These are phyloP conservation scores for Oscheius onirici DNA, from an alignment of 2,888 invertebrate genomes.

Conservation along the genomic window DNA sequence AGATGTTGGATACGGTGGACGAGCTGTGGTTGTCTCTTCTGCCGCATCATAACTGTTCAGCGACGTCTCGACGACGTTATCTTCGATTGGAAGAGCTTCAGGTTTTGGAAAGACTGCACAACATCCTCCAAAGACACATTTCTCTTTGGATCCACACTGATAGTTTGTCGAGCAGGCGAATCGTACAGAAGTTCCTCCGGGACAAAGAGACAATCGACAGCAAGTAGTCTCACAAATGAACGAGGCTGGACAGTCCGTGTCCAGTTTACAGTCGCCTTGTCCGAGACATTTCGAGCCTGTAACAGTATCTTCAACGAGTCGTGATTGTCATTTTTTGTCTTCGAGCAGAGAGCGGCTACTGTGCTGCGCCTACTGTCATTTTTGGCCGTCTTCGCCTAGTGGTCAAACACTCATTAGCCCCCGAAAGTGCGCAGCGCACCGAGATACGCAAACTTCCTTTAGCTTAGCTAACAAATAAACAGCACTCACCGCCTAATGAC, in stretches of 20 bases:
- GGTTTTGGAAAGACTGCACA: constrained; percentile 36
- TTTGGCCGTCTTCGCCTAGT: constrained; percentile 37
- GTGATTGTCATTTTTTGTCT: constrained; percentile 20
- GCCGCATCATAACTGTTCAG: not conserved
- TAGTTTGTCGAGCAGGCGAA: constrained; percentile 50
- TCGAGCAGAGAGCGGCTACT: constrained; percentile 8
- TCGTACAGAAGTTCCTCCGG: constrained; percentile 37
- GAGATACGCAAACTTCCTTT: constrained; percentile 33
- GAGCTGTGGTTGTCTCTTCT: not conserved
- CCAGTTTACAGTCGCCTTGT: constrained; percentile 47
- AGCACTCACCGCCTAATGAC: constrained; percentile 34
- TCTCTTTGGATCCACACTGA: constrained; percentile 50
- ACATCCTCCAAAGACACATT: constrained; percentile 56
- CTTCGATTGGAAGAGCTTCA: constrained; percentile 18
- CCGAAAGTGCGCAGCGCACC: constrained; percentile 29
- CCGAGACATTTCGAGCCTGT: constrained; percentile 39
- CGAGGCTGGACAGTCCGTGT: constrained; percentile 54
- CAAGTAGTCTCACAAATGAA: constrained; percentile 53
- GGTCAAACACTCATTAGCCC: constrained; percentile 38
- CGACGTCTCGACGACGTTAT: constrained; percentile 14
- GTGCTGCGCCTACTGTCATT: constrained; percentile 26
- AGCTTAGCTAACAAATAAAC: constrained; percentile 32
- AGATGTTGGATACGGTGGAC: constrained; percentile 2
- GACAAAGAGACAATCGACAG: constrained; percentile 54
- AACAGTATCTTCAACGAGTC: constrained; percentile 22